A percentile compares a stretch with the other conserved stretches of the same genome.
Evolutionary conservation across 2,113 vertebrate genomes (phyloP).

Genomic region (Strix aluco): DNA sequence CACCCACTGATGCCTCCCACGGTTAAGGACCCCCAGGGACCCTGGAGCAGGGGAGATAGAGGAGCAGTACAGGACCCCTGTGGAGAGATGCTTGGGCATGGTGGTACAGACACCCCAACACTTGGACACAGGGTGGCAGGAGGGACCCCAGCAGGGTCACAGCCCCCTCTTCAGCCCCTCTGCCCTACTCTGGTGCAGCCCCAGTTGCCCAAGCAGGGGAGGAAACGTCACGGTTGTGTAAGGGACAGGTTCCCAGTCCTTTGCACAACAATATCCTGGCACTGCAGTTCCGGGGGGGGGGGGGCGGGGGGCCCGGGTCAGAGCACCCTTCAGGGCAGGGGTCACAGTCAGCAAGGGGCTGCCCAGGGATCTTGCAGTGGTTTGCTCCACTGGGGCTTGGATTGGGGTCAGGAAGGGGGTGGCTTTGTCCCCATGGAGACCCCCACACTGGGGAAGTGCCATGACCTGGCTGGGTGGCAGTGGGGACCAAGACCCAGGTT

Average conservation of each 20-base stretch:
- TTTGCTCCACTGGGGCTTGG: background rate
- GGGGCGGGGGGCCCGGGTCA: rapidly evolving
- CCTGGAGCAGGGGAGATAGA: background rate
- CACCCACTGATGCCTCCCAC: background rate
- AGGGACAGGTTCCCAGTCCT: slow-evolving; percentile 35
- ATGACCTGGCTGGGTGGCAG: background rate
- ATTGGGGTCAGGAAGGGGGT: background rate
- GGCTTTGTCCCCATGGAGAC: background rate
- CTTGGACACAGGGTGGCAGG: background rate
- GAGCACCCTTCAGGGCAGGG: background rate
- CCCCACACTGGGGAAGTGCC: background rate
- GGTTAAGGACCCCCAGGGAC: background rate
- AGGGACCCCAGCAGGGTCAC: background rate
- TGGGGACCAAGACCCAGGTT: background rate
- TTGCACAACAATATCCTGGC: slow-evolving; percentile 21
- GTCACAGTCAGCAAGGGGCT: background rate
- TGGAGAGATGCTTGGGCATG: background rate
- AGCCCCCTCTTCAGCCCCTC: background rate
- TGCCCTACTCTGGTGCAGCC: background rate
- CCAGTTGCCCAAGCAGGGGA: background rate
- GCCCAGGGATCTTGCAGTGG: background rate
- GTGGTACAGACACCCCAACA: background rate
- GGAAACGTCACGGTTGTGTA: background rate
- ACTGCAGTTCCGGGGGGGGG: rapidly evolving
- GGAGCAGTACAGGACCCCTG: background rate